Conservation (phyloP, 2,113 vertebrate genomes). For the Tautogolabrus adspersus region DNA sequence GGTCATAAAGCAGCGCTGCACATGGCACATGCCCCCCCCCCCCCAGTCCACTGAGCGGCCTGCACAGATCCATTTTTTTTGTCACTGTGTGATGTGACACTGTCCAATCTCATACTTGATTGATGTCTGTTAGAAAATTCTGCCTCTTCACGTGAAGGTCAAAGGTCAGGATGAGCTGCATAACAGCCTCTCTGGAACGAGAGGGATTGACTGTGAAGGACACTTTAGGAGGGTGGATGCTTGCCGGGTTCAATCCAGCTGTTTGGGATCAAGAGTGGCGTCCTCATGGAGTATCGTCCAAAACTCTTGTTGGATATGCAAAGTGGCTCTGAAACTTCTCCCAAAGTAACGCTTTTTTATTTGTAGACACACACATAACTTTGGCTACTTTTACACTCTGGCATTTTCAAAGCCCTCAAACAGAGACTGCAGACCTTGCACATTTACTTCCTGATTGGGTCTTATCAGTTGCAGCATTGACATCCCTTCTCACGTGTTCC, state of each 20-base stretch:
- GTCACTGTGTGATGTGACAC: conserved; percentile 10
- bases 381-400: not conserved
- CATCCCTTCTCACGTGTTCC: too few relatives aligned
- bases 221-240: not conserved
- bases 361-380: too few relatives aligned
- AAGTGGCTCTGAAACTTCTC: not conserved
- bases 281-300: not conserved
- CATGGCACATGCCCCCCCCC: conserved; percentile 9
- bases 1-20: conserved; percentile 21
- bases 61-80: not conserved
- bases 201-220: conserved; percentile 26
- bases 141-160: not conserved
- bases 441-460: not conserved
- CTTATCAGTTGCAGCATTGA: not conserved
- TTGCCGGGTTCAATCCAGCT: conserved; percentile 20
- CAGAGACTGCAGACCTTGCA: not conserved
- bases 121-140: not conserved
- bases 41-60: not conserved
- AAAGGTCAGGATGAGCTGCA: conserved; percentile 19
- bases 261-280: conserved; percentile 6
- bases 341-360: not conserved
- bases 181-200: not conserved
- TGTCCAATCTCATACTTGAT: not conserved
- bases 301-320: not conserved
- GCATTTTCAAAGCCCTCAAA: too few relatives aligned